Evolutionary conservation across 1,140 invertebrate genomes (phyloP).

Genomic region (Anthonomus grandis): DNA sequence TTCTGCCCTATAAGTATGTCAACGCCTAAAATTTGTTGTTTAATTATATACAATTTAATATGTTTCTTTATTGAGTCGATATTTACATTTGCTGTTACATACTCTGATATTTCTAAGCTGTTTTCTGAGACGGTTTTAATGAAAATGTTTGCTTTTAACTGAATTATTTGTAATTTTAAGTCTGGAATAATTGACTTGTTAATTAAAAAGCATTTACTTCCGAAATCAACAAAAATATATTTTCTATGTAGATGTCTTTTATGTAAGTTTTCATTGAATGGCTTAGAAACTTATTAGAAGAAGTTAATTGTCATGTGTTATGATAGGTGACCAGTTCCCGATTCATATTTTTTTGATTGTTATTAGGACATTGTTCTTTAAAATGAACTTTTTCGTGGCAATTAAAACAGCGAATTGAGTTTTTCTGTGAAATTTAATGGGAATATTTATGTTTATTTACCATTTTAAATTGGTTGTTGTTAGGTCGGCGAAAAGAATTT

Average conservation of each 20-base stretch:
- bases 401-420: not conserved
- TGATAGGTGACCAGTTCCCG: not conserved
- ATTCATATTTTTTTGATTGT: not conserved
- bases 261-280: not conserved
- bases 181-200: not conserved
- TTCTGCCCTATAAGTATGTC: slow-evolving; percentile 23
- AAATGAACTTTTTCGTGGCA: slow-evolving; percentile 2
- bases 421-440: not conserved
- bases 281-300: not conserved
- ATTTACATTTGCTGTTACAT: not conserved
- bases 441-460: slow-evolving; percentile 1
- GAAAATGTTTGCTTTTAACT: not conserved
- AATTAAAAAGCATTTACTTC: slow-evolving; percentile 11
- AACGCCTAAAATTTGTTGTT: slow-evolving; percentile 5
- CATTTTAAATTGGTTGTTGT: not conserved
- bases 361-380: slow-evolving; percentile 1
- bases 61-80: not conserved
- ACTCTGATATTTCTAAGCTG: not conserved
- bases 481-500: not conserved
- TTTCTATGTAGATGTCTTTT: not conserved
- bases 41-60: not conserved
- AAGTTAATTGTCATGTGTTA: not conserved
- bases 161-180: not conserved
- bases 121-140: not conserved
- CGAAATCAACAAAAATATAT: slow-evolving; percentile 27